Percentiles rank a stretch among this genome's conserved stretches.
phyloP scores from a whole-genome alignment of 2,797 vertebrate species.

The Nannoperca obscura region DNA sequence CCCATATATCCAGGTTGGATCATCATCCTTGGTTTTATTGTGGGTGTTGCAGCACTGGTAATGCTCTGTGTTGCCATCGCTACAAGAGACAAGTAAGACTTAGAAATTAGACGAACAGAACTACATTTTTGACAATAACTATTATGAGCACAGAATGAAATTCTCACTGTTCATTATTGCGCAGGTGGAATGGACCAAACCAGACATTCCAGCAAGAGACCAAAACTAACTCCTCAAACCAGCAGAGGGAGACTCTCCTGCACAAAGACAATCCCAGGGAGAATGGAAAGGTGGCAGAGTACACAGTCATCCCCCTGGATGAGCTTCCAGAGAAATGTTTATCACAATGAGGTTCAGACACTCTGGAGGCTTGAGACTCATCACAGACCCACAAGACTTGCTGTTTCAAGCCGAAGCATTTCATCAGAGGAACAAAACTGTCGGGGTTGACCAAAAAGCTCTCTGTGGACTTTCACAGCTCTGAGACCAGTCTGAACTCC shows the following conservation, averaged over 20 bases:
- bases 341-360: constrained; percentile 48
- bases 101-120: background rate
- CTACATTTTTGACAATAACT: background rate
- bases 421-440: constrained; percentile 27
- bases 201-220: constrained; percentile 75
- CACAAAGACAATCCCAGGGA: constrained; percentile 80
- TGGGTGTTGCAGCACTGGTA: constrained; percentile 76
- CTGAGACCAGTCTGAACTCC: constrained; percentile 4
- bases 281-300: constrained; percentile 79
- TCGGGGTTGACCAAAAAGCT: background rate
- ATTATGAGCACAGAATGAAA: background rate
- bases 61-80: constrained; percentile 75
- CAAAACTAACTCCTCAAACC: constrained; percentile 76
- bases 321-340: constrained; percentile 68
- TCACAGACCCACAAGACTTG: constrained; percentile 20
- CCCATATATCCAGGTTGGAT: constrained; percentile 80
- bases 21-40: constrained; percentile 79
- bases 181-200: constrained; percentile 87
- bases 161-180: background rate
- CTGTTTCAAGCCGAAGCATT: constrained; percentile 28
- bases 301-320: constrained; percentile 78
- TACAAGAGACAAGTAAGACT: constrained; percentile 83
- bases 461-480: constrained; percentile 15
- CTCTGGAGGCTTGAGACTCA: constrained; percentile 27
- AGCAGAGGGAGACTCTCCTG: constrained; percentile 87